These are phyloP conservation scores for Bucorvus abyssinicus DNA, from an alignment of 2,797 vertebrate genomes.

Conservation along the genomic window DNA sequence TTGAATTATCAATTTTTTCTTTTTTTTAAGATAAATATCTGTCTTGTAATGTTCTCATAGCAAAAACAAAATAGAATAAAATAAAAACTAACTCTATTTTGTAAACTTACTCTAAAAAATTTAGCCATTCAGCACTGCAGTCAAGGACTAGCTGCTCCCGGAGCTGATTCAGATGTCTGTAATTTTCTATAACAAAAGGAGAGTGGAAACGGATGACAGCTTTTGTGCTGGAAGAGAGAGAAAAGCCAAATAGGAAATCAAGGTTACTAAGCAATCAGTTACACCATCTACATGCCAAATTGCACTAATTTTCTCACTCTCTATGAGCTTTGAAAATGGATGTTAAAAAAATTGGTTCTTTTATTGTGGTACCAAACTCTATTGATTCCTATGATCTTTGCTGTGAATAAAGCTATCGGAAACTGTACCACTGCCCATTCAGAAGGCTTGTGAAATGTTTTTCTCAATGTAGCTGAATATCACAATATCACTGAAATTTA, in stretches of 20 bases:
- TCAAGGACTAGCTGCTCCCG: conserved; percentile 91
- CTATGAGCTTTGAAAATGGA: conserved; percentile 9
- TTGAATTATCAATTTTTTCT: neutral
- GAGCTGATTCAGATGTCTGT: conserved; percentile 85
- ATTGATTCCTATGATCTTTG: neutral
- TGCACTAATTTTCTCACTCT: conserved; percentile 35
- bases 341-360: neutral
- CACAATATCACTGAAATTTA: neutral
- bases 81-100: neutral
- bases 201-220: conserved; percentile 91
- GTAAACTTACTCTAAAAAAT: conserved; percentile 88
- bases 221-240: conserved; percentile 83
- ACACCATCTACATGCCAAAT: conserved; percentile 43
- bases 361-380: neutral
- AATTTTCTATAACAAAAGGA: conserved; percentile 86
- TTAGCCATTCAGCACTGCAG: conserved; percentile 87
- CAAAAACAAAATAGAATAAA: neutral
- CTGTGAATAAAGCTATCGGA: neutral
- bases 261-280: conserved; percentile 68
- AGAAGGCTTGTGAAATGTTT: conserved; percentile 11
- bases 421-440: neutral
- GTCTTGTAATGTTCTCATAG: neutral
- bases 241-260: conserved; percentile 64
- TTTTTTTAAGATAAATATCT: neutral
- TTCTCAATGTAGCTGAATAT: neutral